Conservation (phyloP, 2,888 invertebrate species). For the Emmelina monodactyla region DNA sequence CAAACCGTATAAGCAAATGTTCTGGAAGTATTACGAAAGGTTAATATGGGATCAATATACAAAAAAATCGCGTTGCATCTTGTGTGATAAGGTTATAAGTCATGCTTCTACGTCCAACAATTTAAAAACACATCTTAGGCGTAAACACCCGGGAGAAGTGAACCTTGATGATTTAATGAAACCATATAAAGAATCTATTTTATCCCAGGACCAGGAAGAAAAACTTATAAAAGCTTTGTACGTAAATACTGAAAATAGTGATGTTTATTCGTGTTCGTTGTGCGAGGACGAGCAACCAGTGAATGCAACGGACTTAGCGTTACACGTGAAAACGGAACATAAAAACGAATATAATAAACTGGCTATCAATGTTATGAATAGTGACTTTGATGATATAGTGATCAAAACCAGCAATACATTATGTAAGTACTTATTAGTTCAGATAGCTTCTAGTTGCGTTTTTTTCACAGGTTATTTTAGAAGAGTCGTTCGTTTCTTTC, state of each 20-base stretch:
- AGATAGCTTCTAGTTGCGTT: too few relatives aligned
- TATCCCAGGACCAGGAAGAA: background rate
- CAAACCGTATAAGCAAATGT: background rate
- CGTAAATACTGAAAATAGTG: background rate
- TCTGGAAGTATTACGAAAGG: conserved; percentile 4
- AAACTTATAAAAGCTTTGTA: background rate
- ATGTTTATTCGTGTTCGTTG: background rate
- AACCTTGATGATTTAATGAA: background rate
- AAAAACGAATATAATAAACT: too few relatives aligned
- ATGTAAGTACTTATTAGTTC: too few relatives aligned
- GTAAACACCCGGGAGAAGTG: conserved; percentile 9
- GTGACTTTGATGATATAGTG: too few relatives aligned
- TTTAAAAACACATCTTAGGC: conserved; percentile 14
- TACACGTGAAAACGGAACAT: background rate
- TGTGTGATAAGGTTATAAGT: background rate
- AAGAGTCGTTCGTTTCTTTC: too few relatives aligned
- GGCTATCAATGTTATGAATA: too few relatives aligned
- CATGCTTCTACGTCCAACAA: conserved; percentile 2
- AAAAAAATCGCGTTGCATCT: background rate
- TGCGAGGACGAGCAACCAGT: background rate
- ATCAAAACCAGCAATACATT: too few relatives aligned
- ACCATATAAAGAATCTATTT: background rate
- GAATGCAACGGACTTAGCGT: background rate
- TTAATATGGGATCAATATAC: background rate
- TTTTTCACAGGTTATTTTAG: too few relatives aligned